These are phyloP conservation scores for Whitmania pigra DNA, from an alignment of 1,140 invertebrate species.

Conservation along the genomic window DNA sequence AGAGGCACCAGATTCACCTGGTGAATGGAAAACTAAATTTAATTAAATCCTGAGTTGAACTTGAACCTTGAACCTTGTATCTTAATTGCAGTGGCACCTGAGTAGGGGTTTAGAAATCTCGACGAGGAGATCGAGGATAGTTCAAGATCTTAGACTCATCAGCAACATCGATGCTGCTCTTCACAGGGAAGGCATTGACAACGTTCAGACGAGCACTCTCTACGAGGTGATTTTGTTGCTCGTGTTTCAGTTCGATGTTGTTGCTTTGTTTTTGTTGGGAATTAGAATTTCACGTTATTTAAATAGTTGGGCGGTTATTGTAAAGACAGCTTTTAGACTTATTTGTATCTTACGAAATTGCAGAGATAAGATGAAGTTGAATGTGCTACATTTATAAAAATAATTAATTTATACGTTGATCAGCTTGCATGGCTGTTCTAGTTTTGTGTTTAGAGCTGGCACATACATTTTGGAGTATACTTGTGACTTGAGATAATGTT, in stretches of 20 bases:
- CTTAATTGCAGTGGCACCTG: constrained; percentile 11
- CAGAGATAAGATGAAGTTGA: too few relatives aligned
- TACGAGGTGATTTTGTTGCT: too few relatives aligned
- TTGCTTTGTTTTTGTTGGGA: too few relatives aligned
- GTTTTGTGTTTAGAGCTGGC: background rate
- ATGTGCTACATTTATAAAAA: too few relatives aligned
- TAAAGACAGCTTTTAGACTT: too few relatives aligned
- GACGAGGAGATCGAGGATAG: background rate
- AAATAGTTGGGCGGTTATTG: too few relatives aligned
- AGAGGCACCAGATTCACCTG: constrained; percentile 19
- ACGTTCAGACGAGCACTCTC: too few relatives aligned
- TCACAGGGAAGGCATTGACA: constrained; percentile 7
- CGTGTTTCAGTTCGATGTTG: too few relatives aligned
- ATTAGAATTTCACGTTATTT: too few relatives aligned
- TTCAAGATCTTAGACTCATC: background rate
- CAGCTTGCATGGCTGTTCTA: too few relatives aligned
- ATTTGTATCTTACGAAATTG: too few relatives aligned
- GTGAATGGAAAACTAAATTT: background rate
- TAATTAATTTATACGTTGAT: too few relatives aligned
- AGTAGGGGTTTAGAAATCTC: constrained; percentile 12
- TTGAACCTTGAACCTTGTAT: background rate
- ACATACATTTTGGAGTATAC: background rate
- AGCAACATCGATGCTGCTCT: constrained; percentile 1
- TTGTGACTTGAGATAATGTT: background rate
- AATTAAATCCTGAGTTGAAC: background rate